Percentiles rank a stretch among this genome's conserved stretches.
These are phyloP conservation scores for Dynastes hyllus DNA, from an alignment of 2,888 invertebrate species.

Conservation along the genomic window DNA sequence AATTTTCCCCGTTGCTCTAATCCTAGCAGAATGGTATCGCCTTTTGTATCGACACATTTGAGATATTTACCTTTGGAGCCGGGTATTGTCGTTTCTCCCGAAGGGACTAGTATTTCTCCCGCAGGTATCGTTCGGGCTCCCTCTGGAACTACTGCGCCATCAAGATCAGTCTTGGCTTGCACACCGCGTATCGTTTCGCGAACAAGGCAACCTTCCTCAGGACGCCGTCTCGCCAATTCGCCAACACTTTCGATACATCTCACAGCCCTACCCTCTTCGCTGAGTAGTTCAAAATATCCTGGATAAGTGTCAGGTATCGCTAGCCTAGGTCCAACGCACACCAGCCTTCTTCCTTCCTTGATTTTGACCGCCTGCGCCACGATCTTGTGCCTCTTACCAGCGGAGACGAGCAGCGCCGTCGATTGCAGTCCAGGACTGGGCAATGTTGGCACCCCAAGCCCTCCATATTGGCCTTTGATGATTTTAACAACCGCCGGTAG, in stretches of 20 bases:
- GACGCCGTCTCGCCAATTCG: constrained; percentile 85
- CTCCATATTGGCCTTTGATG: constrained; percentile 94
- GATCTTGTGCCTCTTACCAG: constrained; percentile 89
- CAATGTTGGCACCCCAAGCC: constrained; percentile 90
- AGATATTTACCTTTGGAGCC: constrained; percentile 86
- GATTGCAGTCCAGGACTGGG: constrained; percentile 91
- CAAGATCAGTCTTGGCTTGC: constrained; percentile 75
- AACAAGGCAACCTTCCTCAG: constrained; percentile 85
- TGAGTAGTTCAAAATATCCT: constrained; percentile 94
- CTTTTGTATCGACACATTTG: constrained; percentile 89
- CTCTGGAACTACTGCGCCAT: constrained; percentile 79
- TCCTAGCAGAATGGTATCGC: constrained; percentile 87
- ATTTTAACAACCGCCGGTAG: constrained; percentile 92
- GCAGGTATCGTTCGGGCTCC: constrained; percentile 84
- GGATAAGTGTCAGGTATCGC: constrained; percentile 93
- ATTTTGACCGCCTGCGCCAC: constrained; percentile 92
- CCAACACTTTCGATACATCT: constrained; percentile 87
- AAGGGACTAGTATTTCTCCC: constrained; percentile 88
- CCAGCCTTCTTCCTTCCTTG: constrained; percentile 89
- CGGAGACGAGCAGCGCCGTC: constrained; percentile 89
- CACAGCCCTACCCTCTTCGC: constrained; percentile 94
- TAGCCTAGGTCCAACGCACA: constrained; percentile 86
- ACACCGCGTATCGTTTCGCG: constrained; percentile 85
- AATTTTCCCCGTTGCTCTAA: constrained; percentile 93
- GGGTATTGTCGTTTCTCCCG: constrained; percentile 80